Conservation (phyloP, 2,888 invertebrate genomes). For the Formica aserva region DNA sequence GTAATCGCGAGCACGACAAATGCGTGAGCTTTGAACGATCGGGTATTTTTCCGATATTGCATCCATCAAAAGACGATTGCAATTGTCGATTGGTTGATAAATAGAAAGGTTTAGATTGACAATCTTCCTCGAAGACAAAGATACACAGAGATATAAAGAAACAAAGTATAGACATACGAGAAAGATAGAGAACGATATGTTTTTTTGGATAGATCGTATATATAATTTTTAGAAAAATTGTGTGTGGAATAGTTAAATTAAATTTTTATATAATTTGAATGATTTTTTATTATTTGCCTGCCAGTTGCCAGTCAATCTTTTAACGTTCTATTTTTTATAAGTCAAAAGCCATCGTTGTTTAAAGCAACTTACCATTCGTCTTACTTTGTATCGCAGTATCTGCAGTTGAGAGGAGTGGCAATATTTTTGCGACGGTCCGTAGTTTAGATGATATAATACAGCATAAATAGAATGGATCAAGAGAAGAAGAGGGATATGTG, state of each 20-base stretch:
- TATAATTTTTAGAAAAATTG: neutral
- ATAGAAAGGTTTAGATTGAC: neutral
- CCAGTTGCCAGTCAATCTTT: neutral
- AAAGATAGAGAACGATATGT: neutral
- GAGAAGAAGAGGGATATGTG: neutral
- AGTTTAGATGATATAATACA: conserved; percentile 19
- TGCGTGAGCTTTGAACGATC: conserved; percentile 26
- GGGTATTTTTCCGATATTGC: conserved; percentile 23
- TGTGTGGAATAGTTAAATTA: neutral
- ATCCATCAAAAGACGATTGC: neutral
- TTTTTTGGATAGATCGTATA: neutral
- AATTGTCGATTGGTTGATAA: neutral
- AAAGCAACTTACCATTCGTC: conserved; percentile 11
- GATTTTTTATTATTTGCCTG: neutral
- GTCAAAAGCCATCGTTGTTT: conserved; percentile 34
- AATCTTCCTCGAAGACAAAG: neutral
- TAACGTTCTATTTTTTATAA: conserved; percentile 13
- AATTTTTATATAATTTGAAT: conserved; percentile 6
- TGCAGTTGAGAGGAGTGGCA: conserved; percentile 38
- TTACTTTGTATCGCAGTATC: conserved; percentile 16
- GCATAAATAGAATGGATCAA: conserved; percentile 24
- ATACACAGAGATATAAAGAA: neutral
- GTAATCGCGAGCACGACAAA: conserved; percentile 51
- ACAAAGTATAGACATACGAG: neutral
- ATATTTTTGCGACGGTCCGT: conserved; percentile 35